Evolutionary conservation across 2,888 invertebrate genomes (phyloP), one percentile per base, ranked within the genome.

Genomic region (Blastobasis lacticolella): DNA sequence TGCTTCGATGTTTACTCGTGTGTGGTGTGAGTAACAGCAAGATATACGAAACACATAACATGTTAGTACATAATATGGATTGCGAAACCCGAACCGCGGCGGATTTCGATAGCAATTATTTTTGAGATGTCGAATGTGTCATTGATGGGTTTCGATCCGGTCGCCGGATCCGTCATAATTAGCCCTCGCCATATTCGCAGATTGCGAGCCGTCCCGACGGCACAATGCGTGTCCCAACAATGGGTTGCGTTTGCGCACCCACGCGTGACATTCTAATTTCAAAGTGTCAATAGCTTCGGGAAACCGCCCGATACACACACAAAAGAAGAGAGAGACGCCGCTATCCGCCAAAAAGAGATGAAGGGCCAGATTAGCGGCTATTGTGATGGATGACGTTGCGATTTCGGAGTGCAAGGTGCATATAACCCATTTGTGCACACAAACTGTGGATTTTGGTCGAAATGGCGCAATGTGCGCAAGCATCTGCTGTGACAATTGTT

Each of bases 211-310:
- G 23, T 23, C 23, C 23, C 23, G 23, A 23, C 64, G 62, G 64
- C 60, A 71, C 68, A 69, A 73, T 73, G 66, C 67, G 63, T 62
- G 60, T 58, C 55, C 61, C 62, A 55, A 83, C 81, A 82, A 82
- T 81, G 73, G 71, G 72, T 79, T 80, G 79, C 78, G 76, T 72
- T 68, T 61, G 72, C 70, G 74, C 84, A 81, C 81, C 84, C 85
- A 82, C 84, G 84, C 84, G 76, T 82, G 78, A 82, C 81, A 76
- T 77, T 78, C 77, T 78, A 78, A 78, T 81, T 78, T 76, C 75
- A 73, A 80, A 81, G 76, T 80, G 79, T 79, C 81, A 78, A 80
- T 75, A 77, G 76, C 76, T 71, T 71, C 75, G 80, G 78, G 78
- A 79, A 78, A 74, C 73, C 69, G 68, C 60, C 57, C 62, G 67